Percentiles rank a stretch among this genome's conserved stretches.
Evolutionary conservation across 2,797 vertebrate species (phyloP).

Genomic region (Hafferia zeledoni): DNA sequence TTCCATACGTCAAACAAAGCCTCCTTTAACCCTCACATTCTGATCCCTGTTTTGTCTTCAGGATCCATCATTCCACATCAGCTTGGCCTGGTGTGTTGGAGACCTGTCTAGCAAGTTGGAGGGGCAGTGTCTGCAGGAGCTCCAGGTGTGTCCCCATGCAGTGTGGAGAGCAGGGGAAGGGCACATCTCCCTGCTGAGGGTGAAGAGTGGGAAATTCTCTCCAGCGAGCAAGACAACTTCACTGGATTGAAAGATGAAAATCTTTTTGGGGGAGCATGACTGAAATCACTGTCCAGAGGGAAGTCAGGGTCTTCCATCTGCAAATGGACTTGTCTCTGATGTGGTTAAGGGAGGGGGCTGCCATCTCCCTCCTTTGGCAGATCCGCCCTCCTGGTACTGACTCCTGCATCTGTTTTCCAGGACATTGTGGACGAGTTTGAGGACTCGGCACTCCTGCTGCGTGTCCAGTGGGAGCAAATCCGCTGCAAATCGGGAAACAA

Average conservation of each 20-base stretch:
- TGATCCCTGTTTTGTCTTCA: conserved; percentile 49
- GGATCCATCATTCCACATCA: conserved; percentile 94
- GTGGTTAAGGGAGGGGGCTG: not conserved
- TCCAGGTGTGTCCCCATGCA: conserved; percentile 82
- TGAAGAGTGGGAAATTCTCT: not conserved
- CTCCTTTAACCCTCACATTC: not conserved
- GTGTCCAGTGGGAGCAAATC: conserved; percentile 80
- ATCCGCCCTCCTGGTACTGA: not conserved
- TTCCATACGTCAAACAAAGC: not conserved
- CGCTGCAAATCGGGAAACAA: conserved; percentile 92
- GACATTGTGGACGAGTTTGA: conserved; percentile 84
- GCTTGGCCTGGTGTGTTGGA: conserved; percentile 93
- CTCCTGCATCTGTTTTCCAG: conserved; percentile 63
- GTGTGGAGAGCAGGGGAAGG: not conserved
- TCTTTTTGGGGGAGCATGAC: fast-evolving
- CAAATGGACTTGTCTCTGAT: not conserved
- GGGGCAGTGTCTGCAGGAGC: conserved; percentile 75
- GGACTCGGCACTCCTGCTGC: conserved; percentile 79
- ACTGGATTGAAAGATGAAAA: not conserved
- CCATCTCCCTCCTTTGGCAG: not conserved
- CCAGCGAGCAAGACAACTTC: not conserved
- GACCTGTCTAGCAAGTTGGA: conserved; percentile 77
- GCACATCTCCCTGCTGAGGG: not conserved
- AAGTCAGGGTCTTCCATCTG: not conserved
- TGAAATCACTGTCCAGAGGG: not conserved